A percentile compares a stretch with the other conserved stretches of the same genome.
Conservation (phyloP, 2,888 invertebrate genomes). For the Sphaerophoria rueppellii region DNA sequence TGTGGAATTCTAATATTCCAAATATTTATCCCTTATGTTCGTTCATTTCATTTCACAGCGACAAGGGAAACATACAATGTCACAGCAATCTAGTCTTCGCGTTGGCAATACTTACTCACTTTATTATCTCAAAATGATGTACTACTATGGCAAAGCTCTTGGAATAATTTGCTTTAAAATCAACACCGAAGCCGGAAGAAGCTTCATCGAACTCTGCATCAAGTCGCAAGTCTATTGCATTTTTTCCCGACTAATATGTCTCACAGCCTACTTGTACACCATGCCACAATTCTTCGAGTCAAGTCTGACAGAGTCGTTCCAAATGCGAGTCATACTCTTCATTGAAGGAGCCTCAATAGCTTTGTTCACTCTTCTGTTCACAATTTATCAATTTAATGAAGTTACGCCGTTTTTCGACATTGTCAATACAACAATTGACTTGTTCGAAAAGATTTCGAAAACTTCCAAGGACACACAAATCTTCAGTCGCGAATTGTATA, state of each 20-base stretch:
- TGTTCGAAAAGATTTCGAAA: neutral
- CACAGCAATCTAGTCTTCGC: constrained; percentile 25
- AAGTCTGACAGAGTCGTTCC: neutral
- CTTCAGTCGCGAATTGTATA: neutral
- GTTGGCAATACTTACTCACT: neutral
- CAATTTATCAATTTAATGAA: neutral
- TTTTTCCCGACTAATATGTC: constrained; percentile 2
- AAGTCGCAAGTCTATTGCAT: constrained; percentile 28
- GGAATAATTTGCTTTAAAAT: constrained; percentile 53
- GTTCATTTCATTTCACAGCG: neutral
- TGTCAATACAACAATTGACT: neutral
- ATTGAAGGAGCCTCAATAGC: neutral
- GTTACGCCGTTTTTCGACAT: neutral
- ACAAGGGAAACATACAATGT: constrained; percentile 22
- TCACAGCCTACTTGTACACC: neutral
- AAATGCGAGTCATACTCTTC: neutral
- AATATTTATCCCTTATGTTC: neutral
- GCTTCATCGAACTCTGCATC: neutral
- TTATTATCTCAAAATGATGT: constrained; percentile 39
- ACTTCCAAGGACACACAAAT: neutral
- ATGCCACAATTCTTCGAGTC: neutral
- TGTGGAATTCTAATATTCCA: too few species aligned
- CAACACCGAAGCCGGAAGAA: neutral
- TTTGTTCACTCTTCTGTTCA: neutral
- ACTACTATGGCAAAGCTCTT: constrained; percentile 52